These are phyloP conservation scores for Pituophis catenifer DNA, from an alignment of 2,113 vertebrate genomes.

Conservation along the genomic window DNA sequence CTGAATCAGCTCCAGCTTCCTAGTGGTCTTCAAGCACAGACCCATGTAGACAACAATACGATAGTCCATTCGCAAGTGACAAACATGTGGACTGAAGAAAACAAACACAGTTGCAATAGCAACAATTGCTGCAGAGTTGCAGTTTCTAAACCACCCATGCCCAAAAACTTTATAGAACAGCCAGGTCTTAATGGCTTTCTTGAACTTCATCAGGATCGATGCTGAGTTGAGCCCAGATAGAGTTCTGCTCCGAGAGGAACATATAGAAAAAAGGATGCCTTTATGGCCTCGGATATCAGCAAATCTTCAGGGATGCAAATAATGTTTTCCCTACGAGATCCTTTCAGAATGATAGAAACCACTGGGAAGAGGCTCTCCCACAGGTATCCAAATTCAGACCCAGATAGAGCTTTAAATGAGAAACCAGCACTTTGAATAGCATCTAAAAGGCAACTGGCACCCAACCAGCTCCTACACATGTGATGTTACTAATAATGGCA, in stretches of 20 bases:
- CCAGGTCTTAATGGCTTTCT: not conserved
- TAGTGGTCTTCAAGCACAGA: not conserved
- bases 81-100: not conserved
- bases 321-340: not conserved
- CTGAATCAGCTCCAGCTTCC: not conserved
- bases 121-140: not conserved
- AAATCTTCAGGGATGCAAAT: not conserved
- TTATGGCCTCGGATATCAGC: not conserved
- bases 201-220: not conserved
- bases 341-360: not conserved
- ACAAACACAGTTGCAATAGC: not conserved
- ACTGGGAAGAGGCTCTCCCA: not conserved
- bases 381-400: not conserved
- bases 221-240: not conserved
- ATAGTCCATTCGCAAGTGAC: not conserved
- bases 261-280: not conserved
- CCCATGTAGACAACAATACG: not conserved
- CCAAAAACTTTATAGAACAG: not conserved
- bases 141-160: not conserved
- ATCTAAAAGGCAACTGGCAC: not conserved
- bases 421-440: not conserved
- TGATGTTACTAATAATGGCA: not conserved
- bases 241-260: not conserved
- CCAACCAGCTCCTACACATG: not conserved
- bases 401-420: not conserved